phyloP scores from a whole-genome alignment of 23 tunicate genomes.

The Corella eumyota region DNA sequence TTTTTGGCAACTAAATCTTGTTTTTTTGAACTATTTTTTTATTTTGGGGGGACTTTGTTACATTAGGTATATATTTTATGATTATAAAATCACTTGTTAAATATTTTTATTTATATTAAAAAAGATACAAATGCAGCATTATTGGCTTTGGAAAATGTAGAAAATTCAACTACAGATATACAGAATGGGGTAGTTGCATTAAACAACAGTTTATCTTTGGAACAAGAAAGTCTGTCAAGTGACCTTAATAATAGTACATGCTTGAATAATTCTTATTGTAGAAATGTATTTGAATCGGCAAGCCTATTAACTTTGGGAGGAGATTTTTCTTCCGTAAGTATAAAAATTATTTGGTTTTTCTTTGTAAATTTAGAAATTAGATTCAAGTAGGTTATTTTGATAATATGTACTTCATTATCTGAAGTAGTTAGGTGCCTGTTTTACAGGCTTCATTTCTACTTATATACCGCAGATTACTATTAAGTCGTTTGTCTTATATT shows the following conservation, averaged over 20 bases:
- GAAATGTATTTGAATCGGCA: not conserved
- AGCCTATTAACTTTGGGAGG: conserved; percentile 19
- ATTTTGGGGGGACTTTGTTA: not conserved
- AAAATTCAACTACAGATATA: not conserved
- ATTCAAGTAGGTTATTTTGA: too few relatives aligned
- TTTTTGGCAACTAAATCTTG: too few relatives aligned
- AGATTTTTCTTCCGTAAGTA: conserved; percentile 45
- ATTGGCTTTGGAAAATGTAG: not conserved
- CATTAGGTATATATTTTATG: not conserved
- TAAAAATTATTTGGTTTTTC: conserved; percentile 1
- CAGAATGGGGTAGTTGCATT: not conserved
- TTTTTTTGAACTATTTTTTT: not conserved
- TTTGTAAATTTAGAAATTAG: too few relatives aligned
- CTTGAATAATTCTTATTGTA: not conserved
- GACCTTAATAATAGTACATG: not conserved
- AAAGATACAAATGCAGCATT: not conserved
- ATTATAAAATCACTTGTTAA: not conserved
- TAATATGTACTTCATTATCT: too few relatives aligned
- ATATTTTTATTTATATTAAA: not conserved
- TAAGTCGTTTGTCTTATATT: too few relatives aligned
- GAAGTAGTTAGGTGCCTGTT: too few relatives aligned
- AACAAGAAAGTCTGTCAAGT: not conserved
- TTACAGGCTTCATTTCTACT: too few relatives aligned
- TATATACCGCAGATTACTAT: too few relatives aligned
- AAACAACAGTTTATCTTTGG: not conserved